These are phyloP conservation scores for Calliopsis andreniformis DNA, from an alignment of 1,140 invertebrate species.

Conservation along the genomic window DNA sequence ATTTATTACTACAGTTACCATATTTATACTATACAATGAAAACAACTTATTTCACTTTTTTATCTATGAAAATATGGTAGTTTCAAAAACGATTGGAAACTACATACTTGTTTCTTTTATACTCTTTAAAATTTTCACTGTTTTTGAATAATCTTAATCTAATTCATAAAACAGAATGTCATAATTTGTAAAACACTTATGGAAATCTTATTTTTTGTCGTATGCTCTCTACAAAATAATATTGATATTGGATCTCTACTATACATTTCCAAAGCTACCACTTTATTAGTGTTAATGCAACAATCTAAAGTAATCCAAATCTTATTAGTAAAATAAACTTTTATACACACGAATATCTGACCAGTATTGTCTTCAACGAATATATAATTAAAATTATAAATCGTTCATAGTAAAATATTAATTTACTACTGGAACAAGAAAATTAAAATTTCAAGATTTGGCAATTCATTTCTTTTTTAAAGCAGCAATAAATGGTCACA, in stretches of 20 bases:
- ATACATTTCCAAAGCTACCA: conserved; percentile 1
- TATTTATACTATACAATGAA: not conserved
- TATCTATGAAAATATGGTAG: not conserved
- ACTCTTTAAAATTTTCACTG: not conserved
- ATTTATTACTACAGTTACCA: conserved; percentile 1
- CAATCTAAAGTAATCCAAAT: not conserved
- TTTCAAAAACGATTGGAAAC: conserved; percentile 28
- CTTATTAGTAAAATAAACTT: conserved; percentile 2
- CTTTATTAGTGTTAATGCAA: conserved; percentile 1
- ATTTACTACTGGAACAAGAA: not conserved
- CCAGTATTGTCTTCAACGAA: not conserved
- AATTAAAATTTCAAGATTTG: conserved; percentile 21
- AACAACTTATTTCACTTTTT: conserved; percentile 2
- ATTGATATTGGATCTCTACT: not conserved
- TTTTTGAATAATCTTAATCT: not conserved
- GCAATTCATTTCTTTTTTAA: not conserved
- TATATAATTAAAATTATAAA: conserved; percentile 4
- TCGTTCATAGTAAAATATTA: no score
- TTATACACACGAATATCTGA: not conserved
- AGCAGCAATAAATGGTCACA: conserved; percentile 13
- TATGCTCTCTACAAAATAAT: conserved; percentile 18
- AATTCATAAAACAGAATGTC: not conserved
- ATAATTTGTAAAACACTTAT: not conserved
- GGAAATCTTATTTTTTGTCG: not conserved
- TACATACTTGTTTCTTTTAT: conserved; percentile 8